Evolutionary conservation across 92 coral and sea anemone genomes (phyloP).

Genomic region (Bergia puertoricense): DNA sequence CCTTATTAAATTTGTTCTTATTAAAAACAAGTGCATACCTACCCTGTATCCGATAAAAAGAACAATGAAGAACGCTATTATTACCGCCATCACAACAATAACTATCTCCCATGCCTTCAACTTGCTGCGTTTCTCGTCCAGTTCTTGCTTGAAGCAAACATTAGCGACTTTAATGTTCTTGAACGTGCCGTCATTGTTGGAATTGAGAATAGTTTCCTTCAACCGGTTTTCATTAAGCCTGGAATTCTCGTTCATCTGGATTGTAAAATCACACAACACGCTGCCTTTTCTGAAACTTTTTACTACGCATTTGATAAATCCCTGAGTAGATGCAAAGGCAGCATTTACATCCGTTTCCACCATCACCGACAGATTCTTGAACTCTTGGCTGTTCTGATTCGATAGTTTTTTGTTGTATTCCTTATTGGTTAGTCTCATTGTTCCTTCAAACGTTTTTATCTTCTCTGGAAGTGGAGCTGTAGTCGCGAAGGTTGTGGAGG

Average conservation of each 20-base stretch:
- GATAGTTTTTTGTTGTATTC: conserved; percentile 30
- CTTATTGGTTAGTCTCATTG: conserved; percentile 14
- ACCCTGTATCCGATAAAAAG: not conserved
- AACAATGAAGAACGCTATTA: not conserved
- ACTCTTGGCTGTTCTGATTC: conserved; percentile 22
- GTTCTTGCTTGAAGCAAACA: not conserved
- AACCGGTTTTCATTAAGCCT: not conserved
- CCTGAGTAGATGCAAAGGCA: conserved; percentile 4
- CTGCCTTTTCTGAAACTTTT: conserved; percentile 58
- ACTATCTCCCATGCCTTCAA: not conserved
- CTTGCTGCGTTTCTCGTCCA: not conserved
- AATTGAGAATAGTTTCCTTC: not conserved
- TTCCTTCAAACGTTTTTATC: conserved; percentile 20
- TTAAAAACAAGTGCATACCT: not conserved
- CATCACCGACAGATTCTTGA: conserved; percentile 11
- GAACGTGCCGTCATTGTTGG: not conserved
- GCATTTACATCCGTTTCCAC: not conserved
- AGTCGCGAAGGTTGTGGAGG: not conserved
- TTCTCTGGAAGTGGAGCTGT: not conserved
- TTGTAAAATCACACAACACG: conserved; percentile 49
- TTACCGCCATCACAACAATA: not conserved
- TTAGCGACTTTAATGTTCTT: not conserved
- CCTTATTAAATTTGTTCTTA: no score
- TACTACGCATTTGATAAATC: conserved; percentile 34
- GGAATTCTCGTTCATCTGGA: conserved; percentile 36